Base-by-base conservation (phyloP, 37 sponge, comb jelly and placozoan species). In the Amphimedon queenslandica region DNA sequence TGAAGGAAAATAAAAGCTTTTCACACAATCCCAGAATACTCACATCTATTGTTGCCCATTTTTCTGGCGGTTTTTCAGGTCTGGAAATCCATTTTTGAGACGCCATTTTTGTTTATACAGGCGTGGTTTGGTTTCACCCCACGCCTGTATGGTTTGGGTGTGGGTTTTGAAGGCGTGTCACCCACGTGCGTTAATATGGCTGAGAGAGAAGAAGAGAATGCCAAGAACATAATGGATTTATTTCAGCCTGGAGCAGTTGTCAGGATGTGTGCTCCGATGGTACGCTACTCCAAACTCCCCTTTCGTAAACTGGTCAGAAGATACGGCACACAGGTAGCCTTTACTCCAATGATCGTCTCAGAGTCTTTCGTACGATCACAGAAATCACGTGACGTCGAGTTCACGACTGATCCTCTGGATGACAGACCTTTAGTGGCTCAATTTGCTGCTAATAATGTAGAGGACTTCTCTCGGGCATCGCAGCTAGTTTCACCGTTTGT, bases 211-310 rank as follows among this genome's bases (percentile, higher is more conserved):
- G 53, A 47, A 13, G 13, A 47, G 53, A 47, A 18, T 47, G n/a
- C n/a, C n/a, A n/a, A n/a, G 51, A 47, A 13, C 51, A 47, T 47
- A 47, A 8, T 18, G 13, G 61, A 60, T n/a, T n/a, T 60, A n/a
- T n/a, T 60, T 11, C 27, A n/a, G 5, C 5, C 23, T 11, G 28
- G 28, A 60, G 37, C 69, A 2, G 75, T 78, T 16, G 74, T 96
- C 43, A 77, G 75, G 37, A 79, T 96, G 11, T 96, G 93, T 84
- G 90, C 97, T 42, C 97, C 97, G 1, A 96, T 96, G 97, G 97
- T 96, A 37, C 66, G 97, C 25, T 87, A 90, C 57, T 96, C 97
- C 36, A 96, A 93, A 36, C 78, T 92, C 5, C 81, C 89, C 5
- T 87, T 92, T 58, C 71, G 93, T 28, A 80, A 60, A 40, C 74